Base-by-base conservation (phyloP, 2,888 invertebrate species). In the Torymus auratus region DNA sequence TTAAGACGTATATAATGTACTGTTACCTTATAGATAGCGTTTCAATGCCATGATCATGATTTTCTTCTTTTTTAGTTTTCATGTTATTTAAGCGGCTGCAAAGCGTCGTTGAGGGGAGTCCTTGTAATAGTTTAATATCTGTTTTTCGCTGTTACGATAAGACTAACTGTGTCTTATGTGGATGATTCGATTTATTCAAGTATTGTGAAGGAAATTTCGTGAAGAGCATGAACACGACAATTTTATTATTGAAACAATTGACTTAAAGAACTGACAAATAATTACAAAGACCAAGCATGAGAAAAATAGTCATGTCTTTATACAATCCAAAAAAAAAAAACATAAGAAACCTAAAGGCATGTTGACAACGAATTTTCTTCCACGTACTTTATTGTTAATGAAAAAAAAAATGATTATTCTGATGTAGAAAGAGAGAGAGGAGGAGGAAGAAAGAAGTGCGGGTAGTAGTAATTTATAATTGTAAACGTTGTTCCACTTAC, bases 331-430 rank as follows among this genome's bases (percentile, higher is more conserved):
- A 61, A 56, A 74, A 41, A 64, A 67, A 56, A 62, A 2, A 50
- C 28, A 41, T 14, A 62, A 62, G 28, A 64, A 62, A 58, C 41
- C 53, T 62, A 50, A 53, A 15, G 41, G 41, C 78, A 79, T 72
- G 79, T 76, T 20, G n/a, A 80, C 72, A 82, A 78, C 82, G 78
- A 82, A 82, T 82, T 80, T 82, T 80, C 82, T 82, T 80, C 71
- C 82, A 69, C 62, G 70, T 80, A 77, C 77, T 80, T 82, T 65
- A 74, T 73, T 70, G 71, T 82, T 80, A 17, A 55, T 28, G 14
- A 58, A 71, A 61, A 72, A 53, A 52, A 72, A 60, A 14, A 28
- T 68, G 56, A 78, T 79, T 28, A 64, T 76, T 72, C 58, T 62
- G 15, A 76, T 75, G 62, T 64, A 60, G 65, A 55, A 58, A 73